Percentiles rank a stretch among this genome's conserved stretches.
Evolutionary conservation across 2,797 vertebrate species (phyloP).

Genomic region (Lindbergichthys nudifrons): DNA sequence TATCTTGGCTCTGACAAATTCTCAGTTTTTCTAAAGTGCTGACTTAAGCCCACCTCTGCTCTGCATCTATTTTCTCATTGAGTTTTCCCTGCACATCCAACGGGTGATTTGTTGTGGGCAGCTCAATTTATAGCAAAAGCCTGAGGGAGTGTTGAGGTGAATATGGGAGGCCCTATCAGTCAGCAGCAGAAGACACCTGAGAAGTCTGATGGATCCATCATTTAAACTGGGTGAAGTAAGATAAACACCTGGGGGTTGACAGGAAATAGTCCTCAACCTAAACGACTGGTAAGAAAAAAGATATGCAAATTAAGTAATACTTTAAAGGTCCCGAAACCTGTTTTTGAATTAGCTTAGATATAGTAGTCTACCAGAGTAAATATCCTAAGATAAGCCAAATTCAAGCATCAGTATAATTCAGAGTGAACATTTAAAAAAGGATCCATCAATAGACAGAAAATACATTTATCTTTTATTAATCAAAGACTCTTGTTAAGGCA

Average conservation of each 20-base stretch:
- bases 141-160: slow-evolving; percentile 43
- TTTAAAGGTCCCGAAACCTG: neutral
- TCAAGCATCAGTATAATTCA: neutral
- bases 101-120: slow-evolving; percentile 54
- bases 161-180: slow-evolving; percentile 32
- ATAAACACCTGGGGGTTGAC: neutral
- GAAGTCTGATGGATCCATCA: slow-evolving; percentile 17
- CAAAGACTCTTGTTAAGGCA: too few species aligned
- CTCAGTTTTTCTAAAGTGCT: slow-evolving; percentile 27
- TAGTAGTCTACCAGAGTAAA: neutral
- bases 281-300: neutral
- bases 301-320: neutral
- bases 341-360: neutral
- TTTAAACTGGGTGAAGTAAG: neutral
- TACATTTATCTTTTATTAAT: too few species aligned
- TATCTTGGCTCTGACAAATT: slow-evolving; percentile 30
- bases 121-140: slow-evolving; percentile 47
- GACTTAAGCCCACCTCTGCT: slow-evolving; percentile 45
- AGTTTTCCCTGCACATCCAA: slow-evolving; percentile 46
- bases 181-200: slow-evolving; percentile 25
- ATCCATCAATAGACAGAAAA: neutral
- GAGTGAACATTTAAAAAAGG: neutral
- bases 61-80: slow-evolving; percentile 53
- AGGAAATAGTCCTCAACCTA: neutral
- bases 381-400: neutral